Base-by-base conservation (phyloP, 2,113 vertebrate genomes). In the Sapajus apella region DNA sequence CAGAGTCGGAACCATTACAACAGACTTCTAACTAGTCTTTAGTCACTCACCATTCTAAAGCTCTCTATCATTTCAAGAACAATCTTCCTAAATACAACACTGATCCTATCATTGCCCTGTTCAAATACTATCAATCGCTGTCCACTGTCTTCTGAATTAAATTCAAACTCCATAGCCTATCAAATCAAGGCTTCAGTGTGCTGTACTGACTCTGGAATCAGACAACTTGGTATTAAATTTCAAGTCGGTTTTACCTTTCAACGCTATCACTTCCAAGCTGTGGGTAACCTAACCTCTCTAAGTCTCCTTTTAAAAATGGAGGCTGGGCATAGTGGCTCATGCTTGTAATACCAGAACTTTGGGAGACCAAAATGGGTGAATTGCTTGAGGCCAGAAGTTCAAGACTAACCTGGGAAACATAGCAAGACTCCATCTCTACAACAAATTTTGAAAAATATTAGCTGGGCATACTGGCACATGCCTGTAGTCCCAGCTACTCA, bases 71-170 rank as follows among this genome's bases (percentile, higher is more conserved):
- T 68, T 83, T 10, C 10, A 76, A 94, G 35, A 91, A 76, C 20
- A 58, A 10, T 43, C 61, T 94, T 93, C 45, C 47, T 56, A 87
- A 94, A 93, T 23, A 92, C 1, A 47, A 77, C 58, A 40, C 37
- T 72, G n/a, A 70, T 83, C 25, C 13, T 35, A 76, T 52, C 58
- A 37, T 11, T 52, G 30, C 72, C 81, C 72, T 91, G 18, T 37
- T 91, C 37, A 80, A 90, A 90, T 68, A 87, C 55, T 30, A 83
- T 18, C 50, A 52, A n/a, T n/a, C 32, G 47, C 68, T 86, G 40
- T 70, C 68, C 50, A 80, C 79, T 91, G 16, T 76, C 70, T 96
- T 90, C 68, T 56, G 55, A 97, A 94, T 75, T 93, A 80, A 91
- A 91, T 68, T 72, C 43, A 76, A 37, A 90, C 8, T 43, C 64